These are phyloP conservation scores for Drosophila ercepeae DNA, from an alignment of 1,140 invertebrate genomes.

Conservation along the genomic window DNA sequence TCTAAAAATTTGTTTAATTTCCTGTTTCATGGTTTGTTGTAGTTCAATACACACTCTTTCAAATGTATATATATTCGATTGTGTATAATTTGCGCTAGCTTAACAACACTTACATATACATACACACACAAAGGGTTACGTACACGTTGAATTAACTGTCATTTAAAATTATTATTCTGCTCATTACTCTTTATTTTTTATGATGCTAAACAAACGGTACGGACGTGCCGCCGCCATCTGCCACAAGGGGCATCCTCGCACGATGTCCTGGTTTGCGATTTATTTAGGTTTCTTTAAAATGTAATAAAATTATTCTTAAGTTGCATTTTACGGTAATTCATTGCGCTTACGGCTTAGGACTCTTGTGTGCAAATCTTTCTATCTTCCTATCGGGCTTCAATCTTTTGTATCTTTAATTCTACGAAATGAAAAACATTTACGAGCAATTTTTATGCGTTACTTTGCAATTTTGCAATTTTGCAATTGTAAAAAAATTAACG, in stretches of 20 bases:
- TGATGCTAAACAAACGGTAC: constrained; percentile 56
- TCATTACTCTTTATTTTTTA: too few species aligned
- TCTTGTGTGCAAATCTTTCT: constrained; percentile 42
- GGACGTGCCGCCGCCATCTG: constrained; percentile 42
- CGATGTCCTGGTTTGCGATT: constrained; percentile 36
- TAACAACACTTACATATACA: constrained; percentile 82
- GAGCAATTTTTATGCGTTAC: constrained; percentile 54
- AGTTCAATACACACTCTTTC: constrained; percentile 59
- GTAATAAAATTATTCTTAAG: constrained; percentile 61
- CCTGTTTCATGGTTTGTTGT: constrained; percentile 77
- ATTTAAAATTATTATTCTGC: constrained; percentile 58
- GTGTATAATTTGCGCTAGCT: constrained; percentile 77
- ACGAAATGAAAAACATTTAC: constrained; percentile 70
- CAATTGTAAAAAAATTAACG: constrained; percentile 62
- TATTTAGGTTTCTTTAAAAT: constrained; percentile 57
- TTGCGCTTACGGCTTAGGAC: constrained; percentile 33
- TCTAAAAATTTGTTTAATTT: constrained; percentile 81
- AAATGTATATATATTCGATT: constrained; percentile 60
- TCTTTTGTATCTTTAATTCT: constrained; percentile 50
- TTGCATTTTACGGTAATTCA: constrained; percentile 33
- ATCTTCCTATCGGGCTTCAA: constrained; percentile 19
- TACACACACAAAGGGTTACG: constrained; percentile 74
- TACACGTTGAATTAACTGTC: constrained; percentile 49
- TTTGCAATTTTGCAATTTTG: constrained; percentile 47
- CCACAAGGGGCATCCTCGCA: too few species aligned